Conservation (phyloP, 2,888 invertebrate species). For the Adelognathus sp. region DNA sequence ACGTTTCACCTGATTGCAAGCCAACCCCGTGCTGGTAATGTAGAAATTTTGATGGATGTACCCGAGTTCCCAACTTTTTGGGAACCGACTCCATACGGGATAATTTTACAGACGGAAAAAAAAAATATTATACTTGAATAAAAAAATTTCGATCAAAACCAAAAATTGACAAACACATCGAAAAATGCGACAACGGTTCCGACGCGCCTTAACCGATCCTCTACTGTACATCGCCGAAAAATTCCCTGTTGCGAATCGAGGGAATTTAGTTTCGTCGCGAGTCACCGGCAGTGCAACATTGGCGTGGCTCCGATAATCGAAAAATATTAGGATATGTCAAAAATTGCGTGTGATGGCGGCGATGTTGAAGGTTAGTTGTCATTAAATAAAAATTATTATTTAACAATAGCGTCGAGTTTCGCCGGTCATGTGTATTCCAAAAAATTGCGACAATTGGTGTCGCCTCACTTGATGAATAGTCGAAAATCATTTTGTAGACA, state of each 20-base stretch:
- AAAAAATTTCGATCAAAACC: too few relatives aligned
- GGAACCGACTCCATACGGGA: too few relatives aligned
- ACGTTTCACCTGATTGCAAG: too few relatives aligned
- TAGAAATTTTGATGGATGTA: too few relatives aligned
- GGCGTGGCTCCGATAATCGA: constrained; percentile 45
- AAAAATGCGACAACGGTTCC: too few relatives aligned
- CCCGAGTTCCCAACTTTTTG: too few relatives aligned
- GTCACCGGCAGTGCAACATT: constrained; percentile 18
- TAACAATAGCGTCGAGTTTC: constrained; percentile 14
- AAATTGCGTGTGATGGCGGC: constrained; percentile 78
- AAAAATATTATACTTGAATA: too few relatives aligned
- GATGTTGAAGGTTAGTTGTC: constrained; percentile 79
- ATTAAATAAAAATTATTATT: constrained; percentile 63
- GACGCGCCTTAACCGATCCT: too few relatives aligned
- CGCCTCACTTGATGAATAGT: neutral
- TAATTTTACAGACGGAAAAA: too few relatives aligned
- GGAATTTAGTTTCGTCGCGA: neutral
- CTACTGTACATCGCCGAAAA: too few relatives aligned
- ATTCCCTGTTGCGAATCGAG: neutral
- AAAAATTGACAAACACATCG: too few relatives aligned
- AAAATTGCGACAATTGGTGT: neutral
- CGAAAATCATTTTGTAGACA: neutral
- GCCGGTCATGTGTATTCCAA: constrained; percentile 4
- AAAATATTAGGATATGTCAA: constrained; percentile 73
- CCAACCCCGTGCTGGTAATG: too few relatives aligned